Evolutionary conservation across 2,797 vertebrate species (phyloP).

Genomic region (Malurus splendens): DNA sequence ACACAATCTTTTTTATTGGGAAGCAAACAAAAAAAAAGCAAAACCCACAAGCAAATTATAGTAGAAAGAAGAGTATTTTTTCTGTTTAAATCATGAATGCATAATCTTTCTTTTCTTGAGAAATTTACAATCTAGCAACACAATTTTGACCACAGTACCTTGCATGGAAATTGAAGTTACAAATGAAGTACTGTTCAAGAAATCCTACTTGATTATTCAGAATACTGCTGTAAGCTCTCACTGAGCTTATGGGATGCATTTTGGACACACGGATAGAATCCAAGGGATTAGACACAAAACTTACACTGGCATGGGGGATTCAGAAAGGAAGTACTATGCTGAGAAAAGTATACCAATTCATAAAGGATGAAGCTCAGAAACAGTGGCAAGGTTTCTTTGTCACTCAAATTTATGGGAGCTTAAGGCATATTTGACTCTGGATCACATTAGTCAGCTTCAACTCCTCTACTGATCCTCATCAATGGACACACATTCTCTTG

Average conservation of each 20-base stretch:
- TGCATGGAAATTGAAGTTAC: not conserved
- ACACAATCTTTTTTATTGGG: not conserved
- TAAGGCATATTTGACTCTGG: not conserved
- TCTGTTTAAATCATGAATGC: not conserved
- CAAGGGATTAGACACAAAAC: not conserved
- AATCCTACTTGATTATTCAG: slow-evolving; percentile 3
- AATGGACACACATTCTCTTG: not conserved
- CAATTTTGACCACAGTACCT: not conserved
- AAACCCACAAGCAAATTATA: not conserved
- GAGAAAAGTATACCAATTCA: not conserved
- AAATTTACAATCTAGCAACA: not conserved
- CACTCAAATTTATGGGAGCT: not conserved
- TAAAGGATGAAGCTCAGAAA: not conserved
- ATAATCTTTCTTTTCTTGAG: not conserved
- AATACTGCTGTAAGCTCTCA: not conserved
- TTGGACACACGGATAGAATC: not conserved
- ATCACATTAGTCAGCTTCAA: not conserved
- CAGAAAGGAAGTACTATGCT: not conserved
- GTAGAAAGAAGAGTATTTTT: not conserved
- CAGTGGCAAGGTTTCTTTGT: not conserved
- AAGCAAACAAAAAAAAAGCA: not conserved
- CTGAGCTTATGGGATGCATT: not conserved
- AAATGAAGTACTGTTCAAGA: not conserved
- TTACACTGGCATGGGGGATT: not conserved
- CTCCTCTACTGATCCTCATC: not conserved